Percentiles rank a stretch among this genome's conserved stretches.
These are phyloP conservation scores for Rhabditoides inermis DNA, from an alignment of 2,888 invertebrate genomes.

Conservation along the genomic window DNA sequence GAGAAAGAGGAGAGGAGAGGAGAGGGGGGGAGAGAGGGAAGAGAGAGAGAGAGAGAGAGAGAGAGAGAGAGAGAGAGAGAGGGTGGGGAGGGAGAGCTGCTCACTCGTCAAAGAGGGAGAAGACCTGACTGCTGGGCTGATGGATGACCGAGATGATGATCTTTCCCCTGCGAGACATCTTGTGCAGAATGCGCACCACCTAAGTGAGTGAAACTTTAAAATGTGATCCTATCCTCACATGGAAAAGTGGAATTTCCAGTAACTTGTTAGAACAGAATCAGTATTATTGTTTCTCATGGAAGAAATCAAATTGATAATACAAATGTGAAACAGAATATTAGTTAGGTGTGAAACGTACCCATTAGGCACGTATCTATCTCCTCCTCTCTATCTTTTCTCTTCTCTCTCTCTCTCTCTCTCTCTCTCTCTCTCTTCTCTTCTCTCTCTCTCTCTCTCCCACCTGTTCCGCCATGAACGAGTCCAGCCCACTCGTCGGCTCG, in stretches of 20 bases:
- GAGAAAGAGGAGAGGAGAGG: too few relatives aligned
- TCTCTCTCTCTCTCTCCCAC: too few relatives aligned
- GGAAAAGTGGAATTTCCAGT: neutral
- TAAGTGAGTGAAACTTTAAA: too few relatives aligned
- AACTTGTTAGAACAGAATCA: neutral
- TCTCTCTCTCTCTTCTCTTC: neutral
- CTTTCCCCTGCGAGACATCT: constrained; percentile 64
- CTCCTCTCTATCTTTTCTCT: neutral
- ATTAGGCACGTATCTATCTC: neutral
- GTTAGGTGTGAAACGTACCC: too few relatives aligned
- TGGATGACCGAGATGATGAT: constrained; percentile 87
- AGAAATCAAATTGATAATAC: too few relatives aligned
- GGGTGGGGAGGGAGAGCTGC: too few relatives aligned
- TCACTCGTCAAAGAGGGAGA: constrained; percentile 73
- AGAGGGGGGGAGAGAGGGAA: too few relatives aligned
- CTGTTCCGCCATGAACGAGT: constrained; percentile 39
- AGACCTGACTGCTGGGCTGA: constrained; percentile 81
- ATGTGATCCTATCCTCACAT: too few relatives aligned
- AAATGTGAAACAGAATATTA: too few relatives aligned
- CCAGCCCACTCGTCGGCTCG: constrained; percentile 40
- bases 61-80: too few relatives aligned
- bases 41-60: too few relatives aligned
- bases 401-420: neutral
- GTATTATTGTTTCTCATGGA: too few relatives aligned
- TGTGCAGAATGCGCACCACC: constrained; percentile 50